phyloP scores from a whole-genome alignment of 2,113 vertebrate genomes.

The Misgurnus anguillicaudatus region DNA sequence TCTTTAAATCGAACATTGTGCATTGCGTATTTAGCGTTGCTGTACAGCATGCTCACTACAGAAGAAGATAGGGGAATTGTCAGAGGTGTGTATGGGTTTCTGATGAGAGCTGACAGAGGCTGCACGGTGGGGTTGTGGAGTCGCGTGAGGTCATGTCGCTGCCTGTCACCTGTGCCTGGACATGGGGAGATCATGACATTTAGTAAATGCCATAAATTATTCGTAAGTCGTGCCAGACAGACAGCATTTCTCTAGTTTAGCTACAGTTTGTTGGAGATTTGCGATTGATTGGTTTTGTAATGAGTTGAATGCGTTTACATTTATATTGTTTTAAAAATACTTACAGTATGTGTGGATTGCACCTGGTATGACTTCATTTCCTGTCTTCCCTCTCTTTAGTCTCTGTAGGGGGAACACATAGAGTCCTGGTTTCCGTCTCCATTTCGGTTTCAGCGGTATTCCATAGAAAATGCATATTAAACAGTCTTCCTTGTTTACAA shows the following conservation, averaged over 20 bases:
- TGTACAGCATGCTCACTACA: background rate
- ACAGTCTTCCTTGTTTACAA: background rate
- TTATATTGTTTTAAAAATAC: background rate
- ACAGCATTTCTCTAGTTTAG: background rate
- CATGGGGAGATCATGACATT: conserved; percentile 34
- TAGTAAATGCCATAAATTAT: conserved; percentile 47
- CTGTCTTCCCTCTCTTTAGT: background rate
- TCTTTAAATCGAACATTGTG: too few species aligned
- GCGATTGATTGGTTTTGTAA: background rate
- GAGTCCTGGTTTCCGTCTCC: conserved; percentile 1
- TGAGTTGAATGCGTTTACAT: background rate
- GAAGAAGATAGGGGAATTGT: background rate
- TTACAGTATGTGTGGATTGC: background rate
- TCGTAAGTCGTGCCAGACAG: background rate
- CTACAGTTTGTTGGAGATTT: background rate
- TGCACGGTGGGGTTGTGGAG: conserved; percentile 6
- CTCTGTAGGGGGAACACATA: conserved; percentile 6
- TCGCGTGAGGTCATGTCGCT: conserved; percentile 38
- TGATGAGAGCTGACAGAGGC: conserved; percentile 36
- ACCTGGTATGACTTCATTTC: conserved; percentile 28
- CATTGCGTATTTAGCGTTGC: background rate
- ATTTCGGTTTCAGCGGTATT: background rate
- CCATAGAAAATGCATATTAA: conserved; percentile 6
- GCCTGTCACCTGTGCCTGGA: conserved; percentile 24
- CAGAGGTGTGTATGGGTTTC: background rate